phyloP scores from a whole-genome alignment of 2,113 vertebrate species.

The Nannobrachium achirus region DNA sequence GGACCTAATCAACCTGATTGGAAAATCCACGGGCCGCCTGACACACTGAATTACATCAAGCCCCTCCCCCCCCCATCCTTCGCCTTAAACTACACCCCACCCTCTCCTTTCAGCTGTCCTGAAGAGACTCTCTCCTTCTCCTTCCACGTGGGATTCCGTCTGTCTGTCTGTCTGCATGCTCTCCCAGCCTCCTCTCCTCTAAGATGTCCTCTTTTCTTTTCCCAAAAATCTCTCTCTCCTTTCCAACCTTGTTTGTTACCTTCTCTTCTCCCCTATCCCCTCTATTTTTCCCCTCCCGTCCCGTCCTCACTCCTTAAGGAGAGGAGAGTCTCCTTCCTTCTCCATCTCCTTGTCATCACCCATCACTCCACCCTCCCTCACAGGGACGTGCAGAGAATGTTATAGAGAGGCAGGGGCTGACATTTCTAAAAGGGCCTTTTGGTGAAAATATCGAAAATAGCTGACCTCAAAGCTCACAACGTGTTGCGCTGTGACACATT shows the following conservation, averaged over 20 bases:
- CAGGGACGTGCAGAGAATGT: no score
- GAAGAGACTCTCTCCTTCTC: background rate
- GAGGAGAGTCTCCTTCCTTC: background rate
- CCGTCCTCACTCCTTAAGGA: background rate
- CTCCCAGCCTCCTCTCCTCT: background rate
- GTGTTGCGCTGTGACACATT: no score
- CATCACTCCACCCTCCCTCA: no score
- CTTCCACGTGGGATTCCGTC: background rate
- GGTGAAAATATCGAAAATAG: no score
- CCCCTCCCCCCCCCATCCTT: background rate
- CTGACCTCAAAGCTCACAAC: no score
- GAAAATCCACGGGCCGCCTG: slow-evolving; percentile 54
- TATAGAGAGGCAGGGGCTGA: no score
- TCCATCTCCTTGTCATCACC: background rate
- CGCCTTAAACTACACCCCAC: slow-evolving; percentile 11
- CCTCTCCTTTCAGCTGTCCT: slow-evolving; percentile 6
- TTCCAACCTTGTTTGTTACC: background rate
- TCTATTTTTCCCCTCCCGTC: slow-evolving; percentile 19
- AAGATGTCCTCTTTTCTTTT: no score
- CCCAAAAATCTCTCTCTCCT: background rate
- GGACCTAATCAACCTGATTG: slow-evolving; percentile 70
- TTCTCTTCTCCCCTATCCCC: background rate
- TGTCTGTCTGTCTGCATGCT: background rate
- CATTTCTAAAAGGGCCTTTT: no score
- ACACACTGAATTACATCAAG: slow-evolving; percentile 54